These are phyloP conservation scores for Clarias pachynema DNA, from an alignment of 2,797 vertebrate species.

Conservation along the genomic window DNA sequence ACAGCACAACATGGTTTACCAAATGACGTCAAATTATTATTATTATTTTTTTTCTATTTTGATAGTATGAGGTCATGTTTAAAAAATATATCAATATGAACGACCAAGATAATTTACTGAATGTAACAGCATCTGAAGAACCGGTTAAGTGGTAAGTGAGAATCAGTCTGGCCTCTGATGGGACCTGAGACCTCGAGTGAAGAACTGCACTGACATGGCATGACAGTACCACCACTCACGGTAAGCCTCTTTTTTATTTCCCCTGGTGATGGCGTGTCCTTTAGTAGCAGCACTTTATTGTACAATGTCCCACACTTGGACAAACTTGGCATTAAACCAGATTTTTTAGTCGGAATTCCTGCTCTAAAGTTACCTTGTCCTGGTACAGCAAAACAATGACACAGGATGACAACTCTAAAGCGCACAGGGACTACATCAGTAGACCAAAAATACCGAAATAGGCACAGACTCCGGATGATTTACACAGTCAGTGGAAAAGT, in stretches of 20 bases:
- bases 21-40: slow-evolving; percentile 11
- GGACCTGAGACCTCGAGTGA: slow-evolving; percentile 18
- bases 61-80: background rate
- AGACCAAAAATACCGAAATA: background rate
- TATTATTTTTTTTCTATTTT: slow-evolving; percentile 21
- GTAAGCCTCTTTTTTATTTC: slow-evolving; percentile 23
- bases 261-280: background rate
- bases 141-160: slow-evolving; percentile 41
- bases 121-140: background rate
- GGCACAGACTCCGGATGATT: background rate
- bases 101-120: background rate
- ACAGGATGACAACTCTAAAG: background rate
- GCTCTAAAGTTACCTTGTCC: too few species aligned
- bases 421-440: background rate
- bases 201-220: slow-evolving; percentile 20
- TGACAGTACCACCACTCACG: background rate
- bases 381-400: background rate
- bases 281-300: background rate
- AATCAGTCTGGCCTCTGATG: slow-evolving; percentile 23
- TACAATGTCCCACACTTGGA: background rate
- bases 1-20: background rate
- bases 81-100: background rate
- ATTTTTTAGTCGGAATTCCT: background rate
- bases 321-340: background rate
- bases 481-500: background rate